phyloP scores from a whole-genome alignment of 2,888 invertebrate species.

The Diaperis boleti region DNA sequence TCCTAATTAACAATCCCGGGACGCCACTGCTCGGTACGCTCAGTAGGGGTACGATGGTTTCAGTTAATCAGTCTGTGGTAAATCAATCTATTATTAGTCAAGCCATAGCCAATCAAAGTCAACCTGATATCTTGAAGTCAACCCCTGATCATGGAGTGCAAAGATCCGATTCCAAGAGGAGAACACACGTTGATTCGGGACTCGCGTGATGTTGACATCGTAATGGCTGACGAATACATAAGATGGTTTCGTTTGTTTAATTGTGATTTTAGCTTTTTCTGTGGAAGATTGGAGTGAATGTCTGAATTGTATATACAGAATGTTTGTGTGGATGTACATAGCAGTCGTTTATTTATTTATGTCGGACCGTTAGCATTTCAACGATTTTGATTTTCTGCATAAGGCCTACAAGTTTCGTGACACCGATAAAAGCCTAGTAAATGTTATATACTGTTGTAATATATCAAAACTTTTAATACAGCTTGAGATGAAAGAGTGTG shows the following conservation, averaged over 20 bases:
- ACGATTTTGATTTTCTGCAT: not conserved
- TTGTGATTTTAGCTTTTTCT: slow-evolving; percentile 37
- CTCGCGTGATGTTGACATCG: slow-evolving; percentile 63
- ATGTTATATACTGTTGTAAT: no score
- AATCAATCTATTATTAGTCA: slow-evolving; percentile 64
- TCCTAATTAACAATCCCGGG: slow-evolving; percentile 80
- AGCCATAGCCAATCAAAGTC: slow-evolving; percentile 64
- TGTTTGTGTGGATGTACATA: slow-evolving; percentile 35
- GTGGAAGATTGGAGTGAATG: slow-evolving; percentile 12
- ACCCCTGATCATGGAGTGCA: slow-evolving; percentile 81
- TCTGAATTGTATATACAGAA: slow-evolving; percentile 28
- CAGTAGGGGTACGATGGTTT: slow-evolving; percentile 69
- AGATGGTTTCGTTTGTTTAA: slow-evolving; percentile 34
- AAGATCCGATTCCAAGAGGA: slow-evolving; percentile 67
- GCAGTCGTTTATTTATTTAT: slow-evolving; percentile 28
- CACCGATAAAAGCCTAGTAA: no score
- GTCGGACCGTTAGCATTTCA: slow-evolving; percentile 5
- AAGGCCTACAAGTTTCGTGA: slow-evolving; percentile 8
- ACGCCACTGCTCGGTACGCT: slow-evolving; percentile 86
- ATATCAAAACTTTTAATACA: slow-evolving; percentile 23
- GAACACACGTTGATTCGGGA: slow-evolving; percentile 67
- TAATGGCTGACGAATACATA: slow-evolving; percentile 27
- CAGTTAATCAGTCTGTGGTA: slow-evolving; percentile 64
- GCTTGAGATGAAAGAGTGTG: slow-evolving; percentile 15
- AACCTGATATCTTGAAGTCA: slow-evolving; percentile 88